A percentile compares a stretch with the other conserved stretches of the same genome.
These are phyloP conservation scores for Stigmatopora argus DNA, from an alignment of 2,113 vertebrate species.

Conservation along the genomic window DNA sequence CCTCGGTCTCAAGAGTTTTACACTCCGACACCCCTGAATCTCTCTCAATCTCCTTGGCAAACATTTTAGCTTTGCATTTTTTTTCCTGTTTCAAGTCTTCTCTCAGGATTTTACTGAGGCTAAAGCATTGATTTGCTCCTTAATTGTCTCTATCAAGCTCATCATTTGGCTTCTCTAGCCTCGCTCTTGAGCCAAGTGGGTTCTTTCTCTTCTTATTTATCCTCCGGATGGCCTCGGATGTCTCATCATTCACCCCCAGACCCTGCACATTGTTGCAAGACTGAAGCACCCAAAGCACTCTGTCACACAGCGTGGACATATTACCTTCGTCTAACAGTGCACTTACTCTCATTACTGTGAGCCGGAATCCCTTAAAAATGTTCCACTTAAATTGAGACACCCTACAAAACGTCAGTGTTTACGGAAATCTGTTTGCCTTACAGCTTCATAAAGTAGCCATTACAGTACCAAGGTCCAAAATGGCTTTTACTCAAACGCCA, in stretches of 20 bases:
- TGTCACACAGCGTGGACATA: conserved; percentile 27
- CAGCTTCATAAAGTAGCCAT: conserved; percentile 30
- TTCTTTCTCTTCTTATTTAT: conserved; percentile 38
- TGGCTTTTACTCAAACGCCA: conserved; percentile 36
- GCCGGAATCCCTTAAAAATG: conserved; percentile 23
- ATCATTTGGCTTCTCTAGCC: conserved; percentile 46
- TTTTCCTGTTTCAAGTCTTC: conserved; percentile 39
- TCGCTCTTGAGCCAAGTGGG: conserved; percentile 15
- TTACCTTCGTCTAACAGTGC: conserved; percentile 27
- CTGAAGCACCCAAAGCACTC: conserved; percentile 19
- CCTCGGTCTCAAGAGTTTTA: conserved; percentile 12
- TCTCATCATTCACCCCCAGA: conserved; percentile 32
- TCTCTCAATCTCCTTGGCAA: conserved; percentile 2
- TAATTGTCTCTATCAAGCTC: conserved; percentile 66
- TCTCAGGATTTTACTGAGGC: conserved; percentile 45
- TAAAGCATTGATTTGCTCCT: conserved; percentile 61
- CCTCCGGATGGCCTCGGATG: conserved; percentile 45
- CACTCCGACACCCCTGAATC: conserved; percentile 14
- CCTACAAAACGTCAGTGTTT: conserved; percentile 26
- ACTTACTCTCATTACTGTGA: conserved; percentile 29
- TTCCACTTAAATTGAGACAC: conserved; percentile 15
- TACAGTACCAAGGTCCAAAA: conserved; percentile 33
- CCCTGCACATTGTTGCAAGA: conserved; percentile 20
- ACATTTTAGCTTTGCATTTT: conserved; percentile 25
- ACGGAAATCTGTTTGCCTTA: conserved; percentile 32